Conservation (phyloP, 2,888 invertebrate species). For the Caenorhabditis sp. region DNA sequence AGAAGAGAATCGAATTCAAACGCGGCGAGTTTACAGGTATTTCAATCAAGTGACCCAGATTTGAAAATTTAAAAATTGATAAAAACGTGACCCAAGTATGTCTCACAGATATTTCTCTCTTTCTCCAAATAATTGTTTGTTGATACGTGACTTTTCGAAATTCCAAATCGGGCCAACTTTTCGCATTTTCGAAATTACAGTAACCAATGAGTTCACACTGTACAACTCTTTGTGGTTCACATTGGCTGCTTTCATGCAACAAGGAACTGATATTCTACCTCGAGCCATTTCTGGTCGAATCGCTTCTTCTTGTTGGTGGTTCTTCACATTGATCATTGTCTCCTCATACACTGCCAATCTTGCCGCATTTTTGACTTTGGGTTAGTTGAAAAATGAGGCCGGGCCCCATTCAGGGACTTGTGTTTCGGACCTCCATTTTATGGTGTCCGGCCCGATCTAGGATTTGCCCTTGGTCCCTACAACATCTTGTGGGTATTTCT, state of each 20-base stretch:
- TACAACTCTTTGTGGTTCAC: conserved; percentile 97
- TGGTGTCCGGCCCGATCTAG: neutral
- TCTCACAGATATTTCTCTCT: no score
- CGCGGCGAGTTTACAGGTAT: conserved; percentile 67
- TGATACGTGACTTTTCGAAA: no score
- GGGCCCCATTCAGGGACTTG: no score
- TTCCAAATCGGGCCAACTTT: no score
- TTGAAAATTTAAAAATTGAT: neutral
- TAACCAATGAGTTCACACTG: conserved; percentile 86
- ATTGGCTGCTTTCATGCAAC: conserved; percentile 96
- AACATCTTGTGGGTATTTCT: no score
- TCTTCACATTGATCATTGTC: conserved; percentile 90
- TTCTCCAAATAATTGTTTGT: no score
- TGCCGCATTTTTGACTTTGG: conserved; percentile 88
- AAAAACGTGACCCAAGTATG: no score
- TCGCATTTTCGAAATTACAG: no score
- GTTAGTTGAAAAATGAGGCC: conserved; percentile 74
- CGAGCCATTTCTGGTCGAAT: conserved; percentile 89
- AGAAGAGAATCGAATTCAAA: conserved; percentile 79
- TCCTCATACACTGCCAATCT: conserved; percentile 87
- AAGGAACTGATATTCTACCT: conserved; percentile 95
- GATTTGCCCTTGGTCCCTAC: neutral
- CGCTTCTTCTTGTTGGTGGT: conserved; percentile 96
- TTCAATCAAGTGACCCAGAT: conserved; percentile 16
- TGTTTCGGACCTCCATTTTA: no score